phyloP scores from a whole-genome alignment of 2,888 invertebrate genomes.

The Xanthostigma xanthostigma region DNA sequence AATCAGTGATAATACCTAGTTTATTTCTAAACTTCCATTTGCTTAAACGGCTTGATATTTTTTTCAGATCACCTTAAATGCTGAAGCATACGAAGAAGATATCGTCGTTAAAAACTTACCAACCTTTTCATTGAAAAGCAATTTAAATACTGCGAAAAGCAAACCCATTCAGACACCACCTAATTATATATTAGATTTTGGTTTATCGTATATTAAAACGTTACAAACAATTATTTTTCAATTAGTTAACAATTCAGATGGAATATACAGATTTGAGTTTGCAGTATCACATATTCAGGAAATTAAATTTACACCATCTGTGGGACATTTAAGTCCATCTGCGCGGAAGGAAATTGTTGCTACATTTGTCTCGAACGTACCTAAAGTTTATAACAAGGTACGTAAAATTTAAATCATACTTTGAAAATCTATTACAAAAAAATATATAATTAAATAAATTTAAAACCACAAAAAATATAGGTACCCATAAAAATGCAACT shows the following conservation, averaged over 20 bases:
- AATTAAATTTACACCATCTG: constrained; percentile 32
- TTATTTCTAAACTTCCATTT: too few relatives aligned
- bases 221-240: constrained; percentile 26
- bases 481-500: too few relatives aligned
- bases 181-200: constrained; percentile 26
- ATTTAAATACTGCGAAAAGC: constrained; percentile 1
- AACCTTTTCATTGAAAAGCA: background rate
- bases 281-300: constrained; percentile 9
- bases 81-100: constrained; percentile 30
- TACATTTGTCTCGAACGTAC: constrained; percentile 31
- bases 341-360: constrained; percentile 34
- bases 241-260: constrained; percentile 27
- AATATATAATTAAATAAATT: too few relatives aligned
- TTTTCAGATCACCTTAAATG: constrained; percentile 23
- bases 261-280: constrained; percentile 30
- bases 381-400: constrained; percentile 23
- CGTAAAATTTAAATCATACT: background rate
- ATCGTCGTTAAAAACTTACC: constrained; percentile 25
- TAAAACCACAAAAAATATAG: too few relatives aligned
- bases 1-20: too few relatives aligned
- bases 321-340: constrained; percentile 29
- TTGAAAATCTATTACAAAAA: too few relatives aligned
- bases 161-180: background rate
- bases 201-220: constrained; percentile 22
- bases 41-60: background rate